These are phyloP conservation scores for Amaurobius ferox DNA, from an alignment of 2,888 invertebrate genomes.

Conservation along the genomic window DNA sequence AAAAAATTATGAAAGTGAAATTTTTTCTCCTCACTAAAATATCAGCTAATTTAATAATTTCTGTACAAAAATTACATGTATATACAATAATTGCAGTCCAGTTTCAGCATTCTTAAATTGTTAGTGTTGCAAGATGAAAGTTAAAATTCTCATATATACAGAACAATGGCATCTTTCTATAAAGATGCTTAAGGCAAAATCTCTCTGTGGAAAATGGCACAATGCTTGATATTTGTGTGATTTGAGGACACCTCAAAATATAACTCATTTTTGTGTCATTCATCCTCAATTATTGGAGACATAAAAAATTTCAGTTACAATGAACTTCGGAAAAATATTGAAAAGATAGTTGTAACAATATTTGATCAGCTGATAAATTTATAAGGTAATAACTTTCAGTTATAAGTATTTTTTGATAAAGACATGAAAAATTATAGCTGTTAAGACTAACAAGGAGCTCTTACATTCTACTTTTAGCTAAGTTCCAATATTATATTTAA, in stretches of 20 bases:
- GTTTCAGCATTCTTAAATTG: neutral
- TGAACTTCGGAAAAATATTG: no score
- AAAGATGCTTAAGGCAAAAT: constrained; percentile 36
- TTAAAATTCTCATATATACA: constrained; percentile 9
- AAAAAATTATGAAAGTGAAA: no score
- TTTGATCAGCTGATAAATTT: neutral
- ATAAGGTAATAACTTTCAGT: neutral
- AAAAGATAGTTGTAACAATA: neutral
- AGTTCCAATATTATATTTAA: no score
- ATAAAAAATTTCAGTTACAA: no score
- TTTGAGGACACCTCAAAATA: no score
- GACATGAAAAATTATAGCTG: no score
- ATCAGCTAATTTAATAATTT: neutral
- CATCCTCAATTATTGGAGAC: no score
- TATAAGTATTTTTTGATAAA: no score
- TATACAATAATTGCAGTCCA: neutral
- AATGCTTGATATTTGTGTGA: neutral
- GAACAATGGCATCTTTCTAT: neutral
- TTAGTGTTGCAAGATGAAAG: neutral
- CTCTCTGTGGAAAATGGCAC: constrained; percentile 38
- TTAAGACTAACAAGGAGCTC: no score
- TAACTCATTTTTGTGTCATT: no score
- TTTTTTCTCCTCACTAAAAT: neutral
- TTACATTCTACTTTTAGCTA: no score
- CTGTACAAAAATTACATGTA: constrained; percentile 5